These are phyloP conservation scores for Chironex yamaguchii DNA, from an alignment of 30 jellyfish, hydroid and myxozoan genomes.

Conservation along the genomic window DNA sequence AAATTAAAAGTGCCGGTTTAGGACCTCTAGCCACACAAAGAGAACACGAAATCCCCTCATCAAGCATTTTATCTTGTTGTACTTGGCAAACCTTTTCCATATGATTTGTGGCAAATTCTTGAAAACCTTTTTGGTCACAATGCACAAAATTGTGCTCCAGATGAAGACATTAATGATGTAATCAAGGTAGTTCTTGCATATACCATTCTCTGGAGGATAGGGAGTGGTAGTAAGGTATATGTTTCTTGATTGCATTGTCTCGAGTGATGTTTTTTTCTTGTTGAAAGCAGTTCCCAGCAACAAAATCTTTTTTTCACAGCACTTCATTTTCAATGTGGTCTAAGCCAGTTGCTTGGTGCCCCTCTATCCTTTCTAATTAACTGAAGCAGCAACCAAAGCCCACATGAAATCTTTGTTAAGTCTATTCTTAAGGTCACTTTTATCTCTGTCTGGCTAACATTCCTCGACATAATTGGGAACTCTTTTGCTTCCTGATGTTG, in stretches of 20 bases:
- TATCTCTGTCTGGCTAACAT: slow-evolving; percentile 57
- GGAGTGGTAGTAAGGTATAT: slow-evolving; percentile 66
- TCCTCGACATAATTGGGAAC: slow-evolving; percentile 50
- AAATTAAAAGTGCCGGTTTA: slow-evolving; percentile 29
- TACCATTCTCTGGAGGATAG: slow-evolving; percentile 61
- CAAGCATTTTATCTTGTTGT: slow-evolving; percentile 50
- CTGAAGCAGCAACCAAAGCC: slow-evolving; percentile 70
- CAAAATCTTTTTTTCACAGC: no score
- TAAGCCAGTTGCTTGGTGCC: no score
- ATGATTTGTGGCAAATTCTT: slow-evolving; percentile 41
- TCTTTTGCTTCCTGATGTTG: slow-evolving; percentile 37
- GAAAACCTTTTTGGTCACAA: slow-evolving; percentile 60
- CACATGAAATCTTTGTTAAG: slow-evolving; percentile 65
- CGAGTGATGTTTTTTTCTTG: slow-evolving; percentile 63
- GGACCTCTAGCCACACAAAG: slow-evolving; percentile 64
- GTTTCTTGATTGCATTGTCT: slow-evolving; percentile 62
- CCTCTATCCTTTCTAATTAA: slow-evolving; percentile 49
- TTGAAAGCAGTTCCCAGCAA: slow-evolving; percentile 62
- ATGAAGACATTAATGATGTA: slow-evolving; percentile 64
- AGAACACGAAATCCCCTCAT: slow-evolving; percentile 64
- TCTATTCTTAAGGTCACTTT: slow-evolving; percentile 65
- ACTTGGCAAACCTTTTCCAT: slow-evolving; percentile 36
- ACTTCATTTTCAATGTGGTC: no score
- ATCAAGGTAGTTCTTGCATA: slow-evolving; percentile 66
- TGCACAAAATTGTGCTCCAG: slow-evolving; percentile 62